These are phyloP conservation scores for Actinemys pallida DNA, from an alignment of 2,113 vertebrate species.

Conservation along the genomic window DNA sequence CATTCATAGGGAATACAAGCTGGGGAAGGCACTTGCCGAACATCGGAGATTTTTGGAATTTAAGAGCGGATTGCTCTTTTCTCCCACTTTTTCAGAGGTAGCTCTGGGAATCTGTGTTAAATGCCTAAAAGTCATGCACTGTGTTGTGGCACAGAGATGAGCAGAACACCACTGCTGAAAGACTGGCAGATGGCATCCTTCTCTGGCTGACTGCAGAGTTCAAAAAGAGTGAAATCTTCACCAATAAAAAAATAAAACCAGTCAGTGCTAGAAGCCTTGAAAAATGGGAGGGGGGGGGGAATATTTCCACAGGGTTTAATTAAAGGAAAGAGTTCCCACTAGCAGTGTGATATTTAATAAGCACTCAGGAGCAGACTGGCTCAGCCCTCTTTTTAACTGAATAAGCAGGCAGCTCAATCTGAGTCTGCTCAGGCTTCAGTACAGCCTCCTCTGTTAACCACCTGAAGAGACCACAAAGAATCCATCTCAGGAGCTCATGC, in stretches of 20 bases:
- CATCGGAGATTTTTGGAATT: conserved; percentile 42
- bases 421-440: neutral
- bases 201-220: neutral
- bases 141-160: neutral
- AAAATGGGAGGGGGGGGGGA: accelerated
- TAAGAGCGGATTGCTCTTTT: conserved; percentile 42
- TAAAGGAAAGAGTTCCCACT: neutral
- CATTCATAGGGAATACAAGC: conserved; percentile 29
- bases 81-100: conserved; percentile 43
- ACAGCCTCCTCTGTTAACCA: accelerated
- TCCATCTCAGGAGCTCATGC: neutral
- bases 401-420: neutral
- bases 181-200: neutral
- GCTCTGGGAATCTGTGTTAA: conserved; percentile 44
- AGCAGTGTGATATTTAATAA: neutral
- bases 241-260: neutral
- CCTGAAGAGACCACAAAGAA: neutral
- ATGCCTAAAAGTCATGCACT: neutral
- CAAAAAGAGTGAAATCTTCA: neutral
- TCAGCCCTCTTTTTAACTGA: neutral
- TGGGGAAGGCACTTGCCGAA: neutral
- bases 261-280: neutral
- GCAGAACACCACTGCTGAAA: neutral
- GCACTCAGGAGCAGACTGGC: neutral
- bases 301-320: neutral